Base-by-base conservation (phyloP, 2,797 vertebrate species). In the Vultur gryphus region DNA sequence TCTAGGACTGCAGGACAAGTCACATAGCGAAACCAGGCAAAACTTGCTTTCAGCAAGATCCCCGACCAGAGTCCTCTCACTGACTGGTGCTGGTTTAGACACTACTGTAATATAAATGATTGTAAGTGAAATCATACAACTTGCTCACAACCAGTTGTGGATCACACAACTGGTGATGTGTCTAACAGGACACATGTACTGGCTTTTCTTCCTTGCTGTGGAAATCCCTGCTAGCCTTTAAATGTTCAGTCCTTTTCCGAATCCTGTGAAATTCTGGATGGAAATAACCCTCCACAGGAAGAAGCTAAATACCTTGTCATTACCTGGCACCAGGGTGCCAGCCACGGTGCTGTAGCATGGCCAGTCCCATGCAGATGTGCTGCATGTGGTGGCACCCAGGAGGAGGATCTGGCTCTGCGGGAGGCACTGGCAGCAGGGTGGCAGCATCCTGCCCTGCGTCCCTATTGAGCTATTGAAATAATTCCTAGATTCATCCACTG, bases 301-400 rank as follows among this genome's bases (percentile, higher is more conserved):
- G 59, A 78, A 89, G 16, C 11, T 46, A 51, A 58, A 75, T 7
- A 24, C 8, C 13, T 39, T 5, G 7, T 8, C 77, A 41, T 21
- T 43, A 41, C 44, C 39, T 15, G 43, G 58, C 20, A 57, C 6
- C 10, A 57, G 35, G 26, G n/a, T 57, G 29, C 29, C 87, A 84
- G 43, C 16, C 44, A 20, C 2, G 4, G 59, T 31, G 44, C 57
- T 76, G 76, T 67, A 70, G 79, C 16, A 11, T 14, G 23, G 69
- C 33, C 0, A 1, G 55, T 62, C 26, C 89, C 52, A 31, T n/a
- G 43, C 16, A 51, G 44, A 58, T 0, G 0, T 46, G 39, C 51
- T 20, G 52, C 67, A n/a, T 21, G 12, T 0, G 1, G 51, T 51
- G 29, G n/a, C 29, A 84, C 3, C 10, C 43, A 66, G 24, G 21